Base-by-base conservation (phyloP, 2,113 vertebrate genomes). In the Sinosuthora webbiana region DNA sequence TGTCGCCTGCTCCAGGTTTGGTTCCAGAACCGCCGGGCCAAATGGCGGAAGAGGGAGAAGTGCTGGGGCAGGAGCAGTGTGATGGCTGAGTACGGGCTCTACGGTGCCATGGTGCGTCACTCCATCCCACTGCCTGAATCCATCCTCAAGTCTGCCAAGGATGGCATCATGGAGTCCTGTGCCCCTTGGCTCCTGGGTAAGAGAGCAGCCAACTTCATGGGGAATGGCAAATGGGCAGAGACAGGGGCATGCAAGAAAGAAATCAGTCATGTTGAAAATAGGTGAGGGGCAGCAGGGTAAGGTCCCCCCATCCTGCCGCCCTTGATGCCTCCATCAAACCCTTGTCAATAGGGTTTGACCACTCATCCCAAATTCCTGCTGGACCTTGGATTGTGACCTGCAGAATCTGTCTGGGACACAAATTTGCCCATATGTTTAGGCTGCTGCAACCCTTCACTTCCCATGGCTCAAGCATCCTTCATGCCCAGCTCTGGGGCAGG, bases 41-140 rank as follows among this genome's bases (percentile, higher is more conserved):
- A 99, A 83, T 99, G 99, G 99, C 98, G 99, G 97, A 99, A 99
- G 97, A 97, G 99, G 33, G 99, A 99, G 97, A 99, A 99, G 83
- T 99, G 99, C 95, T 99, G 99, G 99, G 99, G 99, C 62, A 98
- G 99, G 45, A 99, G 99, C 98, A 99, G 99, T 1, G 99, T 99
- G 91, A 99, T 99, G 99, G 99, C 99, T 0, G 99, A 99, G 92
- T 99, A 99, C 0, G 99, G 99, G 22, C 98, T 99, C 55, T 99
- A 99, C 0, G 99, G 99, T 5, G 99, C 99, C 94, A 99, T 99
- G 99, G 99, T 99, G 86, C 98, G 99, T 70, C 99, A 99, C 92
- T 99, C 99, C 82, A 99, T 99, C 93, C 99, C 99, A 2, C 98
- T 99, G 97, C 99, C 99, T 0, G 99, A 99, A 95, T 99, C 99